These are phyloP conservation scores for Heteropelma amictum DNA, from an alignment of 2,888 invertebrate genomes.

Conservation along the genomic window DNA sequence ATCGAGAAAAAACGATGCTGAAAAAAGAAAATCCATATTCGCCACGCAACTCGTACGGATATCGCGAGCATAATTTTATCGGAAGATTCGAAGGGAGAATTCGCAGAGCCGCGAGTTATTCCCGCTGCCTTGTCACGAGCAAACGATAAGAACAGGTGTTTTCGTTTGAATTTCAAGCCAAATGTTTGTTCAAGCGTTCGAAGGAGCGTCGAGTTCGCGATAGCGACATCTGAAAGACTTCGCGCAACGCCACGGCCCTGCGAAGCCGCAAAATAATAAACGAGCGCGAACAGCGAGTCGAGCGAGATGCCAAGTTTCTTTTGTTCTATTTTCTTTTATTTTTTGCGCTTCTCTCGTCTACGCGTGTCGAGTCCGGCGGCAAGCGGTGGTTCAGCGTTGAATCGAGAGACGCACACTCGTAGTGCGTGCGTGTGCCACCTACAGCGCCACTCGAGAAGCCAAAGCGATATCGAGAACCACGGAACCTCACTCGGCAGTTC, in stretches of 20 bases:
- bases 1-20: no score
- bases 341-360: no score
- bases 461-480: conserved; percentile 40
- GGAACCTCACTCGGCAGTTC: conserved; percentile 47
- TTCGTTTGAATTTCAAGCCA: conserved; percentile 23
- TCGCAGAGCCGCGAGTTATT: neutral
- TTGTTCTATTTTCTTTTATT: no score
- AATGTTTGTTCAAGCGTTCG: conserved; percentile 37
- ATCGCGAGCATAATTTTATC: conserved; percentile 5
- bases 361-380: neutral
- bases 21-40: neutral
- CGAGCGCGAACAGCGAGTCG: no score
- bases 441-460: conserved; percentile 16
- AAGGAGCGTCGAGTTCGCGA: neutral
- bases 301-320: no score
- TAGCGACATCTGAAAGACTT: no score
- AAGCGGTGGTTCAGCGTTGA: neutral
- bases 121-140: conserved; percentile 1
- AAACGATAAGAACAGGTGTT: conserved; percentile 51
- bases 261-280: no score
- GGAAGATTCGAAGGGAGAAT: neutral
- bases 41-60: neutral
- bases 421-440: no score
- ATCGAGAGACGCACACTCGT: no score
- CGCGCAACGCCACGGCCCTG: neutral